Percentiles rank a stretch among this genome's conserved stretches.
phyloP scores from a whole-genome alignment of 2,113 vertebrate genomes.

The Opisthocomus hoazin region DNA sequence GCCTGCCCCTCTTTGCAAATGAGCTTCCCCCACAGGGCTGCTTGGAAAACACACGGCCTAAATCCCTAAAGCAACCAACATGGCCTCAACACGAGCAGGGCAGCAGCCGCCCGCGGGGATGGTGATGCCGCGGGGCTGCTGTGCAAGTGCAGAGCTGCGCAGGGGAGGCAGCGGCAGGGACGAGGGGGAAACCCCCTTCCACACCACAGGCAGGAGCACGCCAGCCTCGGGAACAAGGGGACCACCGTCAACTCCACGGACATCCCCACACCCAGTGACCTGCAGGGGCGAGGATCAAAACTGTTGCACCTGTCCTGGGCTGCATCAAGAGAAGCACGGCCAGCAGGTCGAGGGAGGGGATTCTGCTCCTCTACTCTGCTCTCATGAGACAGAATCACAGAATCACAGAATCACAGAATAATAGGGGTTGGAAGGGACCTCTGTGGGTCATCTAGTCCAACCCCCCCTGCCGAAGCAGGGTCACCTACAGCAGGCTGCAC shows the following conservation, averaged over 20 bases:
- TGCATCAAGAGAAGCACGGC: no score
- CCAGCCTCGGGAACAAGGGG: not conserved
- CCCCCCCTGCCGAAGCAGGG: no score
- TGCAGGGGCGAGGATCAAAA: not conserved
- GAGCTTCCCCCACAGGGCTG: not conserved
- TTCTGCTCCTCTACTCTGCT: no score
- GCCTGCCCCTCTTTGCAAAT: not conserved
- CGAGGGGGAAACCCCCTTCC: not conserved
- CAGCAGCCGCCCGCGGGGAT: fast-evolving
- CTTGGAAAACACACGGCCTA: not conserved
- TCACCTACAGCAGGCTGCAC: no score
- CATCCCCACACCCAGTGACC: not conserved
- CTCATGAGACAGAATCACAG: no score
- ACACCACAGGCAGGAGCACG: not conserved
- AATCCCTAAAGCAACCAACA: not conserved
- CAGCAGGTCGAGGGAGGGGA: no score
- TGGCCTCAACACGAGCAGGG: not conserved
- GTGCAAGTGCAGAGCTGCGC: not conserved
- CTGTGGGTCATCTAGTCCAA: no score
- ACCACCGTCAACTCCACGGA: not conserved
- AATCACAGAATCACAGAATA: no score
- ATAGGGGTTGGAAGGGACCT: no score
- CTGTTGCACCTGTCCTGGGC: no score
- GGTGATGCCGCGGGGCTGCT: not conserved
- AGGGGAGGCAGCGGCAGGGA: not conserved